A percentile compares a stretch with the other conserved stretches of the same genome.
phyloP scores from a whole-genome alignment of 2,113 vertebrate species.

The Oxyruncus cristatus region DNA sequence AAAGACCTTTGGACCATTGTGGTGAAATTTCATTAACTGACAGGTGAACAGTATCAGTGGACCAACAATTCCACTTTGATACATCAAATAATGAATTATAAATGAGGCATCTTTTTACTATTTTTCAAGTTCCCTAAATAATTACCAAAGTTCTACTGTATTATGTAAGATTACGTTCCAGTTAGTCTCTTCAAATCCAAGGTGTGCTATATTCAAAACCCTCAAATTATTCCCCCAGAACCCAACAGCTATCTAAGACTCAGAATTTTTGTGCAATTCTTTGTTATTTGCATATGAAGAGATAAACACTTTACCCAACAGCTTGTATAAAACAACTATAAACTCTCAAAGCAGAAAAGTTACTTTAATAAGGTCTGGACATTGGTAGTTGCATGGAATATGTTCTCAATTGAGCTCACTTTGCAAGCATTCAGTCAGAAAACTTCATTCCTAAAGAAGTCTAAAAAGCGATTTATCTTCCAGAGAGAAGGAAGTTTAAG shows the following conservation, averaged over 20 bases:
- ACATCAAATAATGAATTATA: neutral
- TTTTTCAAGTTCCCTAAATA: neutral
- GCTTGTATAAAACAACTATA: neutral
- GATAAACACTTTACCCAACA: neutral
- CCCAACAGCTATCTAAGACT: neutral
- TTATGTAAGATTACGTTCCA: neutral
- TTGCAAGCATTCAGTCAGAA: neutral
- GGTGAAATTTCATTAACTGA: neutral
- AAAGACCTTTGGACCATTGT: neutral
- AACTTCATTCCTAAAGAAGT: neutral
- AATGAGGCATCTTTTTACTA: neutral
- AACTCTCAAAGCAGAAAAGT: neutral
- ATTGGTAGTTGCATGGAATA: neutral
- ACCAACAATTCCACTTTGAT: neutral
- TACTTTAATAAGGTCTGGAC: neutral
- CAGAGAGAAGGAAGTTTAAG: neutral
- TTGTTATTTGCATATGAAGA: neutral
- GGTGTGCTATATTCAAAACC: neutral
- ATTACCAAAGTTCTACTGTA: neutral
- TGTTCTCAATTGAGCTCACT: neutral
- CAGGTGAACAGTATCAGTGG: neutral
- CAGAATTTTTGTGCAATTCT: slow-evolving; percentile 17
- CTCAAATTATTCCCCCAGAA: neutral
- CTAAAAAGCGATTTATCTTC: neutral
- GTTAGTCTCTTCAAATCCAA: neutral